phyloP scores from a whole-genome alignment of 2,113 vertebrate genomes.

The Erythrolamprus reginae region DNA sequence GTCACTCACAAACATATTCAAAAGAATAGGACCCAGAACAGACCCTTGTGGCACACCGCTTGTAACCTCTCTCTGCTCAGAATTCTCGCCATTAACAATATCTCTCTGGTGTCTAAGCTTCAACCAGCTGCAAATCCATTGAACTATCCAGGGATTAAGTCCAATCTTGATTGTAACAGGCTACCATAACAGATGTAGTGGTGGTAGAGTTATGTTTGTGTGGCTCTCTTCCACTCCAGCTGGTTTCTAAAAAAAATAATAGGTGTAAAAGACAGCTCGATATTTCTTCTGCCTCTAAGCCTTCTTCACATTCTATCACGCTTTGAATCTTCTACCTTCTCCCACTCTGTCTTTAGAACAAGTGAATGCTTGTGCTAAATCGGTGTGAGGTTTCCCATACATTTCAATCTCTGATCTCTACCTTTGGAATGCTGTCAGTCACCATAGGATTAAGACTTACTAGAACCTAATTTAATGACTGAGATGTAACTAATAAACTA shows the following conservation, averaged over 20 bases:
- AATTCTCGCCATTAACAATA: no score
- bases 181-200: not conserved
- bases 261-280: not conserved
- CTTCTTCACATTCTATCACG: not conserved
- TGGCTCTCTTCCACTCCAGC: not conserved
- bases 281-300: not conserved
- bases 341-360: not conserved
- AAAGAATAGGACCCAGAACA: no score
- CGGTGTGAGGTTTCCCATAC: not conserved
- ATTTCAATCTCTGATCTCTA: not conserved
- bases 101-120: no score
- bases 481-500: not conserved
- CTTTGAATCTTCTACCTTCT: not conserved
- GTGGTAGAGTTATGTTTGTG: not conserved
- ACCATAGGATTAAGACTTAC: not conserved
- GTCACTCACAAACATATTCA: no score
- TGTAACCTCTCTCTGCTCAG: no score
- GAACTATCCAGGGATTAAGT: no score
- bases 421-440: not conserved
- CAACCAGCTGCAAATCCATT: no score
- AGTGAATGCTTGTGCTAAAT: not conserved
- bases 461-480: not conserved
- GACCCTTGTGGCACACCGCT: no score
- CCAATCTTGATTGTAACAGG: not conserved
- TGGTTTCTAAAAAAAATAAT: not conserved